Conservation (phyloP, 2,888 invertebrate species). For the Meliscaeva auricollis region DNA sequence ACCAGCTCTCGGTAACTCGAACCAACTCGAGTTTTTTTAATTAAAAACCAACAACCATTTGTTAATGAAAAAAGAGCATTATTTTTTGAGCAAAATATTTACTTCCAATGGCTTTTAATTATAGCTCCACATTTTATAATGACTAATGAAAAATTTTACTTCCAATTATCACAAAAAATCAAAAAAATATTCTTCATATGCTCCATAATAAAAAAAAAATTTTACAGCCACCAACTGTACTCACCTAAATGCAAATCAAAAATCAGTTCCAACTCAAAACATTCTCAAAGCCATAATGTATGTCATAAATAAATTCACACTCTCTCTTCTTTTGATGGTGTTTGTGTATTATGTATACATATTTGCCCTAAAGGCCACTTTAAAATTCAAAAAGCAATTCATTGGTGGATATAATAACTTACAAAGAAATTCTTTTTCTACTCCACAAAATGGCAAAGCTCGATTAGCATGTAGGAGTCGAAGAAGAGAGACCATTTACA, state of each 20-base stretch:
- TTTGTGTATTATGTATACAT: too few species aligned
- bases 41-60: too few species aligned
- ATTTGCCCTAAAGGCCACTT: conserved; percentile 33
- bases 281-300: conserved; percentile 44
- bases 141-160: too few species aligned
- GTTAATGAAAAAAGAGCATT: too few species aligned
- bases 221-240: too few species aligned
- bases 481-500: not conserved
- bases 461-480: conserved; percentile 7
- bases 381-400: conserved; percentile 61
- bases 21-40: too few species aligned
- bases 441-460: conserved; percentile 5
- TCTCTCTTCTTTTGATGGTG: not conserved
- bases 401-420: conserved; percentile 13
- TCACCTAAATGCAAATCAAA: conserved; percentile 30
- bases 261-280: not conserved
- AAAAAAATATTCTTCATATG: not conserved
- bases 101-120: too few species aligned
- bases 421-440: not conserved
- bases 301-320: conserved; percentile 50
- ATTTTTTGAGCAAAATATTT: too few species aligned
- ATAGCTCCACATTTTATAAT: too few species aligned
- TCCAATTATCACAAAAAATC: not conserved
- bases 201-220: not conserved
- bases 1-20: too few species aligned